Evolutionary conservation across 2,797 vertebrate species (phyloP), one percentile per base, ranked within the genome.

Genomic region (Amphiprion clarkii): DNA sequence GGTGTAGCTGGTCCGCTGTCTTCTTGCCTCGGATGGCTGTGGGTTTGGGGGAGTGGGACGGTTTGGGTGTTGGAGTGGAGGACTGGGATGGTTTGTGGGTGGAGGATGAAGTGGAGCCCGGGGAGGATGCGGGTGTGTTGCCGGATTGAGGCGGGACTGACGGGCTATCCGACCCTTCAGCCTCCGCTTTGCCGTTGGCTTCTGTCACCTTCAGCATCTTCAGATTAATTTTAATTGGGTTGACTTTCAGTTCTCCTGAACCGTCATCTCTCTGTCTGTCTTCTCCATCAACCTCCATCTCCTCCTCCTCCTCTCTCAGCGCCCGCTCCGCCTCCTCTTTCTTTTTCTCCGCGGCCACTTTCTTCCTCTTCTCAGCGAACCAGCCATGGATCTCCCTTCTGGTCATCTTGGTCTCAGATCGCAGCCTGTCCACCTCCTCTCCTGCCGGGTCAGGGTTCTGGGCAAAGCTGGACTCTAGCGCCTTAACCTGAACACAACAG

Each of bases 141-240:
- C 81, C 69, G 48, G 82, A 51, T 6, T 88, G 91, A 66, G 74
- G 66, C 3, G 23, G 67, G 27, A 79, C 71, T 4, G 80, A 17
- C 11, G 62, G 39, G 51, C 62, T 51, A 5, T 88, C 66, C 39
- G 51, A 74, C 17, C 61, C 78, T 6, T 94, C 94, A 3, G 85
- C 78, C 65, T 96, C 96, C 0, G 21, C 74, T 93, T 96, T 97
- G 74, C 96, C 96, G 0, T 94, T 97, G 62, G 97, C 95, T 87
- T 99, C 98, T 0, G 97, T 99, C 80, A 99, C 98, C 71, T 97
- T 96, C 66, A 99, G 95, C 94, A 98, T 99, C 89, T 98, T 99
- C 71, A 99, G 95, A 83, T 99, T 99, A 79, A 99, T 99, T 92
- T 99, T 99, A 84, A 99, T 98, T 44, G 98, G 98, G 87, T 96